These are phyloP conservation scores for Peribatodes rhomboidaria DNA, from an alignment of 2,888 invertebrate species.

Conservation along the genomic window DNA sequence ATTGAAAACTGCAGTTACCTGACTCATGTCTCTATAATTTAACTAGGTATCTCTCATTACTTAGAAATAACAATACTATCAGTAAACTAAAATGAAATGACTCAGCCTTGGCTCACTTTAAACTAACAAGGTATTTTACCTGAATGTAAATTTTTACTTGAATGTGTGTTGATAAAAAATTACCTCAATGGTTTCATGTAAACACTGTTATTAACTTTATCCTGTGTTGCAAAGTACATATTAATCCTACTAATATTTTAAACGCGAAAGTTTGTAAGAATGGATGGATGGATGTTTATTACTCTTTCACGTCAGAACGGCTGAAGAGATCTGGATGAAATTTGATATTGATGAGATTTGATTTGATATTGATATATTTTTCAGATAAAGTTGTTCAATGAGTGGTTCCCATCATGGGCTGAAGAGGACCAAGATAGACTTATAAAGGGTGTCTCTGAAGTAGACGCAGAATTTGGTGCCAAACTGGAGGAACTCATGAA, in stretches of 20 bases:
- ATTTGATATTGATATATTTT: constrained; percentile 40
- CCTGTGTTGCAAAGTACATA: background rate
- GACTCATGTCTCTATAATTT: constrained; percentile 21
- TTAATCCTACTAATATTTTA: no score
- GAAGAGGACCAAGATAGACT: constrained; percentile 90
- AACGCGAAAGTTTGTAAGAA: no score
- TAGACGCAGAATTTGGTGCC: constrained; percentile 90
- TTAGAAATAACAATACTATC: constrained; percentile 26
- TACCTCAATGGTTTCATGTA: no score
- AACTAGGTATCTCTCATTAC: constrained; percentile 11
- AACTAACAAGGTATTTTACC: constrained; percentile 6
- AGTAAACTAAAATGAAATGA: constrained; percentile 11
- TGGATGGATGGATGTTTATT: no score
- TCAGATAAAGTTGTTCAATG: constrained; percentile 93
- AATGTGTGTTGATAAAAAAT: background rate
- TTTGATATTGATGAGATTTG: no score
- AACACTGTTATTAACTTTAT: background rate
- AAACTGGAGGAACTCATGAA: constrained; percentile 87
- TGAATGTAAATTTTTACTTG: background rate
- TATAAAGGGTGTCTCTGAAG: constrained; percentile 89
- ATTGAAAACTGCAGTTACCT: background rate
- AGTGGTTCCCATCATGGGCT: constrained; percentile 94
- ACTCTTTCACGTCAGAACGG: no score
- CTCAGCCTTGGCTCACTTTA: constrained; percentile 25
- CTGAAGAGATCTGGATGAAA: no score